Base-by-base conservation (phyloP, 2,797 vertebrate genomes). In the Coregonus suidteri region DNA sequence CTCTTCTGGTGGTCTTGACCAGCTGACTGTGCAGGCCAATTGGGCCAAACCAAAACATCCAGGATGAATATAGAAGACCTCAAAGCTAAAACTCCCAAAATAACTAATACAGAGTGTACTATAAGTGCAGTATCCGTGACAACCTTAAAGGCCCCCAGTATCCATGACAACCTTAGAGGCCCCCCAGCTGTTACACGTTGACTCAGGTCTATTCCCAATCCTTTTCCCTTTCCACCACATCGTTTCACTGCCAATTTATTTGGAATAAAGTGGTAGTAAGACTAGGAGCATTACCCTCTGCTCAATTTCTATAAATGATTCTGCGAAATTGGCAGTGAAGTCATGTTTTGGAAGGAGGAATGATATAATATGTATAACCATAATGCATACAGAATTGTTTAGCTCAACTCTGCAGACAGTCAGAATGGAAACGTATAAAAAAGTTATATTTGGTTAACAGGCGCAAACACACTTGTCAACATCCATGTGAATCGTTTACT, bases 1-100 rank as follows among this genome's bases (percentile, higher is more conserved):
- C 85, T 84, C 88, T 85, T 83, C 20, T 78, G 91, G 88, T 90
- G 91, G 89, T 87, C 90, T 86, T 85, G 88, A 88, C 89, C 87
- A 81, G 87, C 86, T 78, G 72, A 83, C 81, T 87, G 53, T 87
- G 88, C 84, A 85, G 83, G 84, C 74, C 91, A 88, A 90, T 85
- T 90, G 87, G 56, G 56, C 56, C 31, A 67, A 34, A 14, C 30
- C 31, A 34, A 34, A 41, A 70, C 64, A 54, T 4, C 14, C 4
- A 6, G 16, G 56, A 62, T 62, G 56, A 25, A 62, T n/a, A 20
- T 7, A n/a, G 15, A 62, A 62, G 7, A 20, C 6, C 18, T 59
- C 56, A 2, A 4, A 59, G 16, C n/a, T 59, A 59, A 59, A 59
- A 20, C n/a, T 3, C 7, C 6, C n/a, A 6, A 62, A 62, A 62